Evolutionary conservation across 2,888 invertebrate genomes (phyloP).

Genomic region (Lamellibrachia satsuma): DNA sequence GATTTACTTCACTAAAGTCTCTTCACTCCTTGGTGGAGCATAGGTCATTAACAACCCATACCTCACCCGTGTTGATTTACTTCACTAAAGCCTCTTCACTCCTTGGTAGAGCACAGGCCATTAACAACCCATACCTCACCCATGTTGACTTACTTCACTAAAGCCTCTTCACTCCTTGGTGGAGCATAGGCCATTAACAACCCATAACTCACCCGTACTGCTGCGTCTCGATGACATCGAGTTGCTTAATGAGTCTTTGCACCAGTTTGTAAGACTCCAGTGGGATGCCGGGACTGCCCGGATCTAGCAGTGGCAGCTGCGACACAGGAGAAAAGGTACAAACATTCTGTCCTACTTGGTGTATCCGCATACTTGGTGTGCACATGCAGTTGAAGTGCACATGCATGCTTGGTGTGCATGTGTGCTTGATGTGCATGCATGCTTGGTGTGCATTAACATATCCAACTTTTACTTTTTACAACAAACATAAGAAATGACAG

Average conservation of each 20-base stretch:
- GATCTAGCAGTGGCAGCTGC: conserved; percentile 69
- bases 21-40: too few relatives aligned
- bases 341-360: neutral
- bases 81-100: too few relatives aligned
- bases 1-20: too few relatives aligned
- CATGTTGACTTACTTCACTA: neutral
- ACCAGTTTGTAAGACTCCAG: conserved; percentile 74
- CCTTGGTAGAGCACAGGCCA: too few relatives aligned
- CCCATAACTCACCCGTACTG: conserved; percentile 20
- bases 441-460: neutral
- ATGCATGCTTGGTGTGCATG: neutral
- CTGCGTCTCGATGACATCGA: conserved; percentile 68
- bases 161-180: neutral
- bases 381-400: neutral
- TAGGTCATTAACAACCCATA: too few relatives aligned
- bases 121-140: too few relatives aligned
- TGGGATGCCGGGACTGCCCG: conserved; percentile 71
- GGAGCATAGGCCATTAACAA: neutral
- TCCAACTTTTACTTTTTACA: neutral
- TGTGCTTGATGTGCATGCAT: too few relatives aligned
- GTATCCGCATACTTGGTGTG: neutral
- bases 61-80: too few relatives aligned
- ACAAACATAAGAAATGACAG: neutral
- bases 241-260: conserved; percentile 72
- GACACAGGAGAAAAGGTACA: neutral